phyloP scores from a whole-genome alignment of 2,113 vertebrate genomes.

The Caloenas nicobarica region DNA sequence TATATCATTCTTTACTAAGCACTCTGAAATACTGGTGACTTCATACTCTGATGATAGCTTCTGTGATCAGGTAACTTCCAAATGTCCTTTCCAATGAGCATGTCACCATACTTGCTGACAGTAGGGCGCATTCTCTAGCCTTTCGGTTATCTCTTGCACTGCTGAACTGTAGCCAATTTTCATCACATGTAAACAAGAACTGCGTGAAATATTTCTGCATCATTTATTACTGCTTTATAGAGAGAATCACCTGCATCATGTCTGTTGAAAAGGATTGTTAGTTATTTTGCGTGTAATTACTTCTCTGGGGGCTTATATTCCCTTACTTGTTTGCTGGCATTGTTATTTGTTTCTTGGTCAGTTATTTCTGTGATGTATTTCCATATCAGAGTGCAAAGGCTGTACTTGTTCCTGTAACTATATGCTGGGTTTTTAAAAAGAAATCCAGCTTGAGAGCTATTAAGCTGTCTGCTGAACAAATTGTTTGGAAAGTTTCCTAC shows the following conservation, averaged over 20 bases:
- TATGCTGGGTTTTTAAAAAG: neutral
- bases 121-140: neutral
- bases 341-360: neutral
- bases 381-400: neutral
- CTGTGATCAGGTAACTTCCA: too few species aligned
- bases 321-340: neutral
- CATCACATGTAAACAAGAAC: neutral
- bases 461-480: neutral
- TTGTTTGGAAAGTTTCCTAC: neutral
- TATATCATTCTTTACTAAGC: neutral
- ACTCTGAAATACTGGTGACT: too few species aligned
- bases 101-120: fast-evolving
- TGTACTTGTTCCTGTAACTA: neutral
- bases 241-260: neutral
- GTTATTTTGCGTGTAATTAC: neutral
- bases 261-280: neutral
- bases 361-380: neutral
- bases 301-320: neutral
- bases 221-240: neutral
- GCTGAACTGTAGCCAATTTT: neutral
- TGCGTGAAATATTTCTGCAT: neutral
- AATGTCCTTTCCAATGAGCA: neutral
- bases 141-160: neutral
- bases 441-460: neutral
- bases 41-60: too few species aligned